Evolutionary conservation across 2,888 invertebrate genomes (phyloP).

Genomic region (Archaeoteleia sp.): DNA sequence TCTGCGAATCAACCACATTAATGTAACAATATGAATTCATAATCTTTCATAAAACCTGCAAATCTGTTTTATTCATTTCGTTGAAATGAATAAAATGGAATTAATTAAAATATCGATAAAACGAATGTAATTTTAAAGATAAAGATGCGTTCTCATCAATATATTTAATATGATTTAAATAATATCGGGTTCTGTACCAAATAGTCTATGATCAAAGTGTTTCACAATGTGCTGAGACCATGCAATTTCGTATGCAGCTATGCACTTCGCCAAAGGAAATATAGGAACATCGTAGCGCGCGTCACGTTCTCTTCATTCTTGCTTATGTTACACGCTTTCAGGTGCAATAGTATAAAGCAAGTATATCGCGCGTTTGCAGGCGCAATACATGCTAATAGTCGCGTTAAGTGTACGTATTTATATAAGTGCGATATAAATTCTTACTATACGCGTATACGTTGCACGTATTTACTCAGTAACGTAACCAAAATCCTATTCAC

Average conservation of each 20-base stretch:
- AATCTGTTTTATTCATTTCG: too few relatives aligned
- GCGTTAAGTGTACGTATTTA: constrained; percentile 37
- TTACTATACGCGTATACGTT: background rate
- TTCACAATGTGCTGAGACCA: constrained; percentile 8
- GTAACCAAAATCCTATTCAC: constrained; percentile 7
- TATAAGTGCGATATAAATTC: constrained; percentile 33
- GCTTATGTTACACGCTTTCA: constrained; percentile 41
- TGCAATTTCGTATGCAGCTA: constrained; percentile 40
- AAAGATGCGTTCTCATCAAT: too few relatives aligned
- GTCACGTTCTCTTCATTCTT: constrained; percentile 45
- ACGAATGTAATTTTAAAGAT: too few relatives aligned
- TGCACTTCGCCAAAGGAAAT: constrained; percentile 40
- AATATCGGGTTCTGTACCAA: constrained; percentile 1
- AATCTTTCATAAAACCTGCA: too few relatives aligned
- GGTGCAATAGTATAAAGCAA: constrained; percentile 31
- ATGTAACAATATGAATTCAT: too few relatives aligned
- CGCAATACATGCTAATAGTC: constrained; percentile 36
- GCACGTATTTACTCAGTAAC: constrained; percentile 14
- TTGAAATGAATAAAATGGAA: too few relatives aligned
- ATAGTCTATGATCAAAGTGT: constrained; percentile 17
- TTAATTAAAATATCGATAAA: too few relatives aligned
- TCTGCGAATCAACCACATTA: too few relatives aligned
- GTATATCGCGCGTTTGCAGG: constrained; percentile 21
- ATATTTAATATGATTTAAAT: too few relatives aligned
- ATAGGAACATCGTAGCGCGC: constrained; percentile 35